Conservation (phyloP, 2,797 vertebrate species). For the Crocidura indochinensis region DNA sequence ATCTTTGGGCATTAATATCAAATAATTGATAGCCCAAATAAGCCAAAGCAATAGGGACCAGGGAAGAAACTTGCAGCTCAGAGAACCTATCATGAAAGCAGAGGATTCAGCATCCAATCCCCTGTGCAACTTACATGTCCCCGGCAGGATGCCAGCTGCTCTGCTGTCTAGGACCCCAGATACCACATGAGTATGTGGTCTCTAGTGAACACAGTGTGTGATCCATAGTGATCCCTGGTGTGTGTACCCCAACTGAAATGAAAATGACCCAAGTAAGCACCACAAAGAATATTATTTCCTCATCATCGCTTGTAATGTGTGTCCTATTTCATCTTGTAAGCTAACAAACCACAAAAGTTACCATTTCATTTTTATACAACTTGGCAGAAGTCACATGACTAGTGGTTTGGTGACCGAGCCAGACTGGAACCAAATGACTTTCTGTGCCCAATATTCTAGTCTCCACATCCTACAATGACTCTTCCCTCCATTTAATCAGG, state of each 20-base stretch:
- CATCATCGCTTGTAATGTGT: background rate
- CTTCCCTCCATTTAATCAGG: background rate
- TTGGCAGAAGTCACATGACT: background rate
- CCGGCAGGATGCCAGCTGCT: too few relatives aligned
- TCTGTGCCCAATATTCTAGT: background rate
- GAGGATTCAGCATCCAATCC: too few relatives aligned
- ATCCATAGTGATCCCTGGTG: too few relatives aligned
- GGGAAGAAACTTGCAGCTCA: too few relatives aligned
- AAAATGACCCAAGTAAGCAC: too few relatives aligned
- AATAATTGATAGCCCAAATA: conserved; percentile 17
- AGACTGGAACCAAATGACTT: background rate
- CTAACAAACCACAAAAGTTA: background rate
- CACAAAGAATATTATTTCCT: background rate
- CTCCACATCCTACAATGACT: background rate
- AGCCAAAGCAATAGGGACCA: conserved; percentile 3
- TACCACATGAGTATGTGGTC: too few relatives aligned
- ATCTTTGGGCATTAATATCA: background rate
- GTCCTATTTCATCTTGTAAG: conserved; percentile 34
- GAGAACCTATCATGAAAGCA: too few relatives aligned
- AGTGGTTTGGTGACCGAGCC: background rate
- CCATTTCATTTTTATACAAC: background rate
- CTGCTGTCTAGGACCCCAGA: too few relatives aligned
- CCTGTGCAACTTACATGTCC: too few relatives aligned
- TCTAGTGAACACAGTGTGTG: too few relatives aligned
- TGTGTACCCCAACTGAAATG: too few relatives aligned